A percentile compares a stretch with the other conserved stretches of the same genome.
Evolutionary conservation across 2,888 invertebrate genomes (phyloP).

Genomic region (Drosophila mercatorum): DNA sequence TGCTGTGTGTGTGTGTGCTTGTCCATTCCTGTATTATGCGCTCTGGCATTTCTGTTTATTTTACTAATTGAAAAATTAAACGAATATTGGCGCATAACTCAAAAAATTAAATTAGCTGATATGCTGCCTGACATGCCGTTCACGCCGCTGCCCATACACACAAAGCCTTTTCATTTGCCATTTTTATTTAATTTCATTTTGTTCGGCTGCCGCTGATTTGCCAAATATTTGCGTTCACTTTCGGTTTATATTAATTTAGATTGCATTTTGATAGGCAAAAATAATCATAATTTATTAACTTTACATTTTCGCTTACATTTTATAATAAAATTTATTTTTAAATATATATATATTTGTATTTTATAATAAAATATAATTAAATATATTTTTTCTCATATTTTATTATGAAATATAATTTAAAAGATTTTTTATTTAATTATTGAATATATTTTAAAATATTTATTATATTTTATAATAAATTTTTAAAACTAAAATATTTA

Average conservation of each 20-base stretch:
- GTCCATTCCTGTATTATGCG: constrained; percentile 18
- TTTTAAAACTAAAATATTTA: no score
- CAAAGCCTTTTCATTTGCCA: constrained; percentile 1
- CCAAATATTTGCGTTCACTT: not conserved
- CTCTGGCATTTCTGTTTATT: constrained; percentile 49
- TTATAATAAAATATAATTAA: no score
- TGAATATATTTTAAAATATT: not conserved
- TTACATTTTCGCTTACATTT: not conserved
- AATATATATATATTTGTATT: not conserved
- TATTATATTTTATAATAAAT: not conserved
- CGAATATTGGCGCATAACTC: constrained; percentile 34
- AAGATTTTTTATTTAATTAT: not conserved
- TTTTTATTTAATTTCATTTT: not conserved
- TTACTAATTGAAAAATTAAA: constrained; percentile 65
- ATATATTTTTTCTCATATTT: not conserved
- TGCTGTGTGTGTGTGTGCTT: constrained; percentile 20
- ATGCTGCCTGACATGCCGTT: not conserved
- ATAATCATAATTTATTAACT: not conserved
- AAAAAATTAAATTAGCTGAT: constrained; percentile 15
- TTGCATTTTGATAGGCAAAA: not conserved
- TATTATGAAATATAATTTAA: not conserved
- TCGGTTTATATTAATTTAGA: constrained; percentile 1
- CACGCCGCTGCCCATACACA: not conserved
- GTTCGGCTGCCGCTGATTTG: not conserved
- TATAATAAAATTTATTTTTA: not conserved